Conservation (phyloP, 2,113 vertebrate genomes). For the Microcebus tavaratra region DNA sequence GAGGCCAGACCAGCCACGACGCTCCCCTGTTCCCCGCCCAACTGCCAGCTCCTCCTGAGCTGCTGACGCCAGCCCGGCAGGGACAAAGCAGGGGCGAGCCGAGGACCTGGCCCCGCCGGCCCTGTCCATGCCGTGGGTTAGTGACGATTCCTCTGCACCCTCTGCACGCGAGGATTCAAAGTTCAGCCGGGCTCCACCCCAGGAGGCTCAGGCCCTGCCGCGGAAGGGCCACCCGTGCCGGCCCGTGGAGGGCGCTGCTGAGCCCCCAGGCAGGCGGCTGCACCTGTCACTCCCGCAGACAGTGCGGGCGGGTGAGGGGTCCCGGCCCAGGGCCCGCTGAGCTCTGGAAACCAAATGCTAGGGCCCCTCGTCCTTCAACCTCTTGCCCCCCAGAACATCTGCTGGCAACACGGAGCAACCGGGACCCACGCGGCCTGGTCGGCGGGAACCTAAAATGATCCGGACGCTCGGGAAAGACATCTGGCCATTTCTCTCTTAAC, state of each 20-base stretch:
- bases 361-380: not conserved
- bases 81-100: not conserved
- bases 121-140: no score
- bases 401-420: not conserved
- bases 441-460: not conserved
- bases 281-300: not conserved
- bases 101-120: not conserved
- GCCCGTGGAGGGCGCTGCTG: not conserved
- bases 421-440: rapidly evolving
- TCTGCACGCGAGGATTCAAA: not conserved
- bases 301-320: no score
- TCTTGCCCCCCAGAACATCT: no score
- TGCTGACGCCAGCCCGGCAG: not conserved
- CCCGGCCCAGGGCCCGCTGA: not conserved
- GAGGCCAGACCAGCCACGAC: not conserved
- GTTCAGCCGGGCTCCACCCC: not conserved
- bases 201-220: not conserved
- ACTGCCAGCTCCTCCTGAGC: not conserved
- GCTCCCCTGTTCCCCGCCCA: rapidly evolving
- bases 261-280: not conserved
- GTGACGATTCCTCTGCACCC: not conserved
- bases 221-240: no score
- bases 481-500: not conserved
- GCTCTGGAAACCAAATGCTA: not conserved
- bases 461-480: not conserved